Base-by-base conservation (phyloP, 2,113 vertebrate species). In the Cromileptes altivelis region DNA sequence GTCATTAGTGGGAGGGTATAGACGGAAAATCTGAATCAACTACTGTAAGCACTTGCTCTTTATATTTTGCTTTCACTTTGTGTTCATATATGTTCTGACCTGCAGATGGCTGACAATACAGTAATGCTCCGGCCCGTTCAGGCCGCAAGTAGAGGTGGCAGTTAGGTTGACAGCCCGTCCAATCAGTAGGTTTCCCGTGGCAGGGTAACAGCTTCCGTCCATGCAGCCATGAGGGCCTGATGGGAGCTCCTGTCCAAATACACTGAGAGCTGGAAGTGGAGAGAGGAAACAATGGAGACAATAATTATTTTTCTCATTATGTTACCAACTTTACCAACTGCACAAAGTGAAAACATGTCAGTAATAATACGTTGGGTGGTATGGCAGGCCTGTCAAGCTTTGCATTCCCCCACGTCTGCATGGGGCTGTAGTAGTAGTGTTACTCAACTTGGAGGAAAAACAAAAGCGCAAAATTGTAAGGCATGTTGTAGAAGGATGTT, bases 81-180 rank as follows among this genome's bases (percentile, higher is more conserved):
- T 56, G 21, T 70, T 17, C 18, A n/a, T 7, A 60, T 63, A 65
- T 27, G 25, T 37, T 12, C 85, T 83, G 70, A 96, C 96, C 95
- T 96, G 95, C 19, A 97, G 93, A 80, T 97, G 96, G 92, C 96
- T 97, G 91, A 97, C 95, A 0, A 97, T 96, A 78, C 96, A 98
- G 91, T 95, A 97, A 2, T 90, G 91, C 73, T 97, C 93, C 0
- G 94, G 95, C 7, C 81, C 30, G 0, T 90, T 18, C 58, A 97
- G 81, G 23, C 95, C 97, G 0, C 96, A 97, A 4, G 97, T 97
- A 30, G 97, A 97, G 17, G 96, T 96, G 71, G 95, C 83, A 0
- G 83, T 92, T 55, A 98, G 90, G 62, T 86, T 96, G 63, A 92
- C 40, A 4, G 92, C 92, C 62, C 94, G 87, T n/a, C 95, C 96